Evolutionary conservation across 2,113 vertebrate species (phyloP).

Genomic region (Tyrannus savana): DNA sequence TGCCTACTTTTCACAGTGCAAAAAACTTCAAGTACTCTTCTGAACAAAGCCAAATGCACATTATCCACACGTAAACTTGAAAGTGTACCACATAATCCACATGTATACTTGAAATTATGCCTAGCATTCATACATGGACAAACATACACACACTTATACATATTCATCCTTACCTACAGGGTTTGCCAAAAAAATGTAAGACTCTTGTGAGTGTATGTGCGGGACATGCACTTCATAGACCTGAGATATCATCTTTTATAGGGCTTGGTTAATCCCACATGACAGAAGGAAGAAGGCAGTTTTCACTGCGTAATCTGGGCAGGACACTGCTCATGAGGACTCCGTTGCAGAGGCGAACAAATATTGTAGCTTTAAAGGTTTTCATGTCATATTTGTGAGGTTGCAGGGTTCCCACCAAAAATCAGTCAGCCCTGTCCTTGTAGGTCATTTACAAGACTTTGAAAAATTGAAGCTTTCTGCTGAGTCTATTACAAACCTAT

Average conservation of each 20-base stretch:
- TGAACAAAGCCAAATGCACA: rapidly evolving
- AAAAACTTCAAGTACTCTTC: neutral
- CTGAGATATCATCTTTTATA: neutral
- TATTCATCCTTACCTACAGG: neutral
- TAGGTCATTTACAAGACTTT: neutral
- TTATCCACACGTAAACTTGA: neutral
- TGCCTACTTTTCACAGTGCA: neutral
- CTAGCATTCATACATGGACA: neutral
- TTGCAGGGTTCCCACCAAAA: neutral
- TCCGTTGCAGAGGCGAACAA: neutral
- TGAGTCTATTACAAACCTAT: neutral
- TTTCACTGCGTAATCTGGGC: neutral
- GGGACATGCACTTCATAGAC: rapidly evolving
- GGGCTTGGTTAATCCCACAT: neutral
- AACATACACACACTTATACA: rapidly evolving
- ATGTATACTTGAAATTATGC: neutral
- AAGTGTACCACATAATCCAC: rapidly evolving
- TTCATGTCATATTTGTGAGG: neutral
- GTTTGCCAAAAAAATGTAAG: neutral
- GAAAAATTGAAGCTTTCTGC: neutral
- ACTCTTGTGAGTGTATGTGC: rapidly evolving
- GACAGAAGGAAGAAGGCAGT: neutral
- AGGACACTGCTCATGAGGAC: rapidly evolving
- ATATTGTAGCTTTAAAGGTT: neutral
- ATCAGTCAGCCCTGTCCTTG: neutral